Evolutionary conservation across 1,140 invertebrate species (phyloP), one percentile per base, ranked within the genome.

Genomic region (Octopus sinensis): DNA sequence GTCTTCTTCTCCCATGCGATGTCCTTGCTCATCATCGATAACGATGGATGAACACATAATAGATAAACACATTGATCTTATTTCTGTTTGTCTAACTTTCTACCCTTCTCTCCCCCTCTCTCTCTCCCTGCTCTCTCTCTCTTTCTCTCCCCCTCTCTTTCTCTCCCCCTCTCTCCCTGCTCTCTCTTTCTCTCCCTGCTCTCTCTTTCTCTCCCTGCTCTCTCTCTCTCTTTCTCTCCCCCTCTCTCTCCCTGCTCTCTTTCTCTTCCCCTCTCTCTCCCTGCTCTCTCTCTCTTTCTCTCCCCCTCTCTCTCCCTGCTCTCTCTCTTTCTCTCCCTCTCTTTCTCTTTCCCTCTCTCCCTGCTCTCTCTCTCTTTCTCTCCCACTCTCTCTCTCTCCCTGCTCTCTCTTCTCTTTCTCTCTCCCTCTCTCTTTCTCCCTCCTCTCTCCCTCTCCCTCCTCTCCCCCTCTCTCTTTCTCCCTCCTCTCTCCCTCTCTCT

Each of bases 271-370:
- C 71, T 54, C 30, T 80, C 56, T 62, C 17, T 9, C 7, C 7
- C 56, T 62, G 7, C 56, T 62, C 17, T 7, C 17, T 62, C 17
- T 62, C 17, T 17, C 7, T 62, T 9, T 17, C 17, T 9, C 56
- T 62, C 7, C 82, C 77, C 82, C 80, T 13, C 76, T 68, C 80
- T 83, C 80, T 73, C 83, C 82, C 73, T 83, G 79, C 76, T 81
- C 78, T 76, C 80, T 81, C 78, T 81, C 17, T 73, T 73, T 30
- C 80, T 80, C 79, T 78, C 81, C 62, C 78, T 77, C 75, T 78
- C 75, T 2, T 78, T 78, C 52, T 77, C 78, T 13, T 77, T 81
- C 51, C 79, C 80, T 23, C 77, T 52, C 73, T 76, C 54, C 51
- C 78, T 81, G 73, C n/a, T 53, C 13, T 80, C 77, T 23, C 78